phyloP scores from a whole-genome alignment of 2,888 invertebrate species.

The Stenolophus ochropezus region DNA sequence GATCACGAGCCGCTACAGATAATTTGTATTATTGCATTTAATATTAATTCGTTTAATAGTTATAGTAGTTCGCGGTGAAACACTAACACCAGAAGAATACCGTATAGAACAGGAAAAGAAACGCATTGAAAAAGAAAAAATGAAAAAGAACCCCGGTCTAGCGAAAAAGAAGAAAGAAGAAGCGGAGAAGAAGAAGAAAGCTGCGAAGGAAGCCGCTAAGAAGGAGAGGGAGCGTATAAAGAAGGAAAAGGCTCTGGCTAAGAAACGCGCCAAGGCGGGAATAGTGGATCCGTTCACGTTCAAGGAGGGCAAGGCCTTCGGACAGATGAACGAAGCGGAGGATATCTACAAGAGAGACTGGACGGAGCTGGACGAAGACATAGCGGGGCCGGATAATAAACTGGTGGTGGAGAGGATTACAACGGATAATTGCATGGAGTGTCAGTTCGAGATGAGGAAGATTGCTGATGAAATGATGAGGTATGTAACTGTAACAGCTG shows the following conservation, averaged over 20 bases:
- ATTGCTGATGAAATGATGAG: conserved; percentile 83
- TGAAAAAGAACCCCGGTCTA: conserved; percentile 71
- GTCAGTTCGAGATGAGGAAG: conserved; percentile 80
- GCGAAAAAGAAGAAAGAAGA: conserved; percentile 72
- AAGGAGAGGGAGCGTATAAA: conserved; percentile 65
- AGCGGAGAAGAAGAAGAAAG: conserved; percentile 68
- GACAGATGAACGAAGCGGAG: conserved; percentile 68
- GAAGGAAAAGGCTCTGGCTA: conserved; percentile 67
- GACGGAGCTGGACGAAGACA: conserved; percentile 75
- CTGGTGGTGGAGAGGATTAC: conserved; percentile 76
- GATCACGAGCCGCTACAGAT: no score
- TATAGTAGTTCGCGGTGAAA: conserved; percentile 77
- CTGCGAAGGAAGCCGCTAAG: conserved; percentile 64
- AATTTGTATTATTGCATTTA: no score
- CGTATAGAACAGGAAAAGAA: conserved; percentile 70
- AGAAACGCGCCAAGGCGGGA: conserved; percentile 63
- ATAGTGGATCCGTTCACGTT: conserved; percentile 44
- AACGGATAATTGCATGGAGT: conserved; percentile 79
- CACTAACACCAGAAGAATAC: conserved; percentile 78
- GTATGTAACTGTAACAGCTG: no score
- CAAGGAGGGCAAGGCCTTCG: conserved; percentile 35
- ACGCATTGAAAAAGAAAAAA: conserved; percentile 67
- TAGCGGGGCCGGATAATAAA: conserved; percentile 75
- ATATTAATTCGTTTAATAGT: conserved; percentile 67
- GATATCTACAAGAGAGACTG: conserved; percentile 72